Percentiles rank a stretch among this genome's conserved stretches.
phyloP scores from a whole-genome alignment of 2,113 vertebrate genomes.

The Terrapene triunguis region DNA sequence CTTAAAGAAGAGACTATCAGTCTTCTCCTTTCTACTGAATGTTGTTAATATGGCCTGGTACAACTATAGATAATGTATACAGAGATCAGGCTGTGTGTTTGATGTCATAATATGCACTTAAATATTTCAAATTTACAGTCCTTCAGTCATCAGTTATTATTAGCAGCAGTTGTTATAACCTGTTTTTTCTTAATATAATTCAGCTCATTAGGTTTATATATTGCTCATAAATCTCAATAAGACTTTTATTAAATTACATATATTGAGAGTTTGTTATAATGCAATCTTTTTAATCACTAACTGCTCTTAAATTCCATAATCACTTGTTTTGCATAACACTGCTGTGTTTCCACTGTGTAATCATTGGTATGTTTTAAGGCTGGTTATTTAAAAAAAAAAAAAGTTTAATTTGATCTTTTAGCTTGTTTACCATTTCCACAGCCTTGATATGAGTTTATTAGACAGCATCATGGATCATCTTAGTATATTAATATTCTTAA shows the following conservation, averaged over 20 bases:
- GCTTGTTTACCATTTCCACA: neutral
- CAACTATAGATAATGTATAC: neutral
- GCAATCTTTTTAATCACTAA: neutral
- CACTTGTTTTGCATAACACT: neutral
- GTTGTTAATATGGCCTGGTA: neutral
- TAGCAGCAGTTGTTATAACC: neutral
- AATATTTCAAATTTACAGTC: neutral
- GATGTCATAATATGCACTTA: conserved; percentile 9
- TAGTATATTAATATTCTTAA: conserved; percentile 65
- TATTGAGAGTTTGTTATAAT: conserved; percentile 41
- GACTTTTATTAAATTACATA: conserved; percentile 40
- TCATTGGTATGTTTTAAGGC: neutral
- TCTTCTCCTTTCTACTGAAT: neutral
- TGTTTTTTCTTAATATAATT: conserved; percentile 13
- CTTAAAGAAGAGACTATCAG: neutral
- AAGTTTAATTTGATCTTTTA: neutral
- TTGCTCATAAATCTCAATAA: conserved; percentile 34
- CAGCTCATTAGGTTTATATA: neutral
- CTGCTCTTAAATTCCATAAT: neutral
- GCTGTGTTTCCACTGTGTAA: neutral
- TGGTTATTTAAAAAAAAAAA: neutral
- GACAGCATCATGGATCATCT: conserved; percentile 6
- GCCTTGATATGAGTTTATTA: neutral
- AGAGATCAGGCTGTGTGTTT: conserved; percentile 3
- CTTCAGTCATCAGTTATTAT: neutral